Evolutionary conservation across 2,113 vertebrate genomes (phyloP), one percentile per base, ranked within the genome.

Genomic region (Poeciliopsis retropinna): DNA sequence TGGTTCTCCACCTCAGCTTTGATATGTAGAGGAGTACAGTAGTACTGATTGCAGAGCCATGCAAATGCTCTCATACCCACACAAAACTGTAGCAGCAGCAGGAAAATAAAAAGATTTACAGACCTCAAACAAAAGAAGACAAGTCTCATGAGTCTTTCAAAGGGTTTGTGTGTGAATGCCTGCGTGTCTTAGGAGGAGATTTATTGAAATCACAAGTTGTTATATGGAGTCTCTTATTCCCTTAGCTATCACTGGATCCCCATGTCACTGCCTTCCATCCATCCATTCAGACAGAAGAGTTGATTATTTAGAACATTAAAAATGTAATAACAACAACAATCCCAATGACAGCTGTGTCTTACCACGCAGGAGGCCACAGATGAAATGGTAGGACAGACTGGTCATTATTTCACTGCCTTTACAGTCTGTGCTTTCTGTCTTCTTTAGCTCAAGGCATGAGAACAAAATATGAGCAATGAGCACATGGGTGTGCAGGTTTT

Each of bases 101-200:
- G 65, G 37, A 37, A 82, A 87, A 89, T 66, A 85, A 82, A 85
- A 73, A 68, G 69, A 70, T 78, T 41, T 54, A 63, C 62, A 82
- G 51, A 39, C 65, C 73, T 74, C 54, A 83, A 76, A 84, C 74
- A 67, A 77, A 76, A 71, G 2, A 83, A 73, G 68, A 85, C 63
- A 81, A 79, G 37, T 81, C 89, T 88, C 88, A 34, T 47, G 85
- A 84, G 85, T 74, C 73, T 80, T 87, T 83, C 72, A 85, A 85
- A 89, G 82, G 72, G 30, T 78, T 81, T 51, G 28, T 81, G 57
- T 76, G 67, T 63, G 71, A 30, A 39, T 67, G 64, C 34, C 10
- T 63, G 41, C 60, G 73, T 60, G 68, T 64, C 65, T 61, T 41
- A 34, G 63, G 44, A 68, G 3, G 63, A 57, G 51, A 57, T 25